phyloP scores from a whole-genome alignment of 2,797 vertebrate genomes.

The Phataginus tricuspis region DNA sequence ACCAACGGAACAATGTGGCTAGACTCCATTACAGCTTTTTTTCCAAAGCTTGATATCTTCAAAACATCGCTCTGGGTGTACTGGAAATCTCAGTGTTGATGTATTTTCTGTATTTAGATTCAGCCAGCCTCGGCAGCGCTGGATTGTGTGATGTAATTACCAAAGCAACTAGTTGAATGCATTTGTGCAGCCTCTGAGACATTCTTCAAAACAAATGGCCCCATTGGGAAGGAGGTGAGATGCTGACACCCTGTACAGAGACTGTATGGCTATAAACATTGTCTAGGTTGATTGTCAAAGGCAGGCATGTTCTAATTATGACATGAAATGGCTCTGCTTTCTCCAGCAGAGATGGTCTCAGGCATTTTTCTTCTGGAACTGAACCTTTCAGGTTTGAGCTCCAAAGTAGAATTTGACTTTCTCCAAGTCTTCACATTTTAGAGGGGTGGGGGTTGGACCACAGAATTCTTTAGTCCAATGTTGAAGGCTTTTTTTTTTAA shows the following conservation, averaged over 20 bases:
- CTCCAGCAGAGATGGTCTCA: neutral
- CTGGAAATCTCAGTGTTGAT: slow-evolving; percentile 76
- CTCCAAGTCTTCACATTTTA: neutral
- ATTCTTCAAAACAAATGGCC: slow-evolving; percentile 34
- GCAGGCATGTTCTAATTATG: slow-evolving; percentile 28
- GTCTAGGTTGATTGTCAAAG: slow-evolving; percentile 30
- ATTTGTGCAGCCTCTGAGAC: neutral
- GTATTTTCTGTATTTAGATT: slow-evolving; percentile 73
- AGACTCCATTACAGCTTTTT: slow-evolving; percentile 65
- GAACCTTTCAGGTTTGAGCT: slow-evolving; percentile 12
- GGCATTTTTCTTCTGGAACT: neutral
- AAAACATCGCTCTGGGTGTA: slow-evolving; percentile 63
- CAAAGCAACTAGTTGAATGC: slow-evolving; percentile 43
- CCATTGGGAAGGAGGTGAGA: slow-evolving; percentile 20
- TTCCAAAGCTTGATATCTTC: slow-evolving; percentile 65
- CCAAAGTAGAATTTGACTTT: slow-evolving; percentile 4
- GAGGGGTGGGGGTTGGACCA: too few species aligned
- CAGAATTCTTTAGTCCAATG: neutral
- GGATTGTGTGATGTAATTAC: slow-evolving; percentile 74
- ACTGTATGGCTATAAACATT: slow-evolving; percentile 4
- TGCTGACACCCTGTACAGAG: neutral
- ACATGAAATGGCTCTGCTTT: neutral
- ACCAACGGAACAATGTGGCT: slow-evolving; percentile 54
- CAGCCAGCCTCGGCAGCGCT: slow-evolving; percentile 38
- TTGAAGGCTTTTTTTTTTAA: neutral